Base-by-base conservation (phyloP, 2,113 vertebrate genomes). In the Cyprinodon variegatus region DNA sequence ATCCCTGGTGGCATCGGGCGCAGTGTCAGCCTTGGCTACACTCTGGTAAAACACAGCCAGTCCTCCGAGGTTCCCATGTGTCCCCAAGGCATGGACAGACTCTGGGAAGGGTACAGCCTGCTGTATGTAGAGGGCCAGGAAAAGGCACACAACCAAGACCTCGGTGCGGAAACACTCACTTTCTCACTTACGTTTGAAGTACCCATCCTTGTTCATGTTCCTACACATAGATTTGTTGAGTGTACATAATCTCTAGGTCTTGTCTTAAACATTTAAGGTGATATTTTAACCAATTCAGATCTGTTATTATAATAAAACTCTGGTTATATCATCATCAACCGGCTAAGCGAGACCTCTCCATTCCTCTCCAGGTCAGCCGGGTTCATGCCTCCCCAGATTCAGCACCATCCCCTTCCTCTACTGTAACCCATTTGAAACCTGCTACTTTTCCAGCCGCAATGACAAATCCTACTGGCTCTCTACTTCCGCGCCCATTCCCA, bases 381-480 rank as follows among this genome's bases (percentile, higher is more conserved):
- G 98, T 39, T 99, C 98, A 0, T 99, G 97, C 76, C 93, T 99
- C 72, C 96, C 96, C 36, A 94, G 94, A 76, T 99, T 99, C 93
- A 99, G 92, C 93, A 99, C 97, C 79, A 97, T 98, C 94, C 97
- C 98, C 39, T 99, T 99, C 85, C 95, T 99, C 76, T 99, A 98
- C 93, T 99, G 98, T 92, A 97, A 96, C 69, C 92, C 96, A 82
- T 94, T 96, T 0, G 97, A 97, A 65, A 88, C 98, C 50, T 98
- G 97, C 91, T 96, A 97, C 90, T 99, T 97, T 0, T 97, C 98
- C 81, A 96, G 96, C 82, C 93, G 96, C 57, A 99, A 98, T 0
- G 98, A 99, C 90, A 99, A 99, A 68, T 99, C 98, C 80, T 99
- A 97, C 88, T 99, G 98, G 98, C 96, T 99, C 13, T 98, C 98